Evolutionary conservation across 2,113 vertebrate genomes (phyloP), one percentile per base, ranked within the genome.

Genomic region (Leucopsar rothschildi): DNA sequence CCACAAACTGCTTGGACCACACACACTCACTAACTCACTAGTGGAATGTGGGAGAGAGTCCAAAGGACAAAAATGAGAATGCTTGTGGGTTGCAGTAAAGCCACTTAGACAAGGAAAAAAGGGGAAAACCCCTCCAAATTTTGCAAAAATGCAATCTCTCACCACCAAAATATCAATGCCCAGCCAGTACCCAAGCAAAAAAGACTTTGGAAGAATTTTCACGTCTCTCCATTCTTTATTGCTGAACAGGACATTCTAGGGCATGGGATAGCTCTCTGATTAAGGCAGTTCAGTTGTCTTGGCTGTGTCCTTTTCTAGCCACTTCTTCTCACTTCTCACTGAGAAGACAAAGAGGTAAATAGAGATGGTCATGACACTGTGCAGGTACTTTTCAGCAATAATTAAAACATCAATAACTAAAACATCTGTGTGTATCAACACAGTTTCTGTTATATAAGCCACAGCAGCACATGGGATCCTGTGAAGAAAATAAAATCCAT

Each of bases 91-190:
- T 2, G 3, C 40, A 18, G n/a, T 29, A 47, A 65, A 63, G 7
- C 11, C 3, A 42, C 25, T 64, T 63, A 13, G 50, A 5, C 21
- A 47, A 64, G 5, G 5, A 13, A 77, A 86, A 86, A 49, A 21
- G 10, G 59, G 4, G 0, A 37, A 27, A 71, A 13, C 14, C 4
- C 4, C 3, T 10, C 2, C 33, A 84, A 42, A 64, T n/a, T 22
- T 45, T 69, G 22, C 17, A 59, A 72, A 45, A 0, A 1, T 2
- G 6, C 8, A 12, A 1, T 21, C 1, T 3, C 11, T 65, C 6
- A 18, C 11, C 6, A 45, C 15, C 12, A 60, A 20, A 13, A 42
- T 79, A 53, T 31, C 2, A 1, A 19, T 66, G 14, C 1, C 4
- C 15, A 60, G 25, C 1, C 16, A 50, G 9, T 44, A 57, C 8